Percentiles rank a stretch among this genome's conserved stretches.
phyloP scores from a whole-genome alignment of 2,888 invertebrate genomes.

The Heliconius ethilla region DNA sequence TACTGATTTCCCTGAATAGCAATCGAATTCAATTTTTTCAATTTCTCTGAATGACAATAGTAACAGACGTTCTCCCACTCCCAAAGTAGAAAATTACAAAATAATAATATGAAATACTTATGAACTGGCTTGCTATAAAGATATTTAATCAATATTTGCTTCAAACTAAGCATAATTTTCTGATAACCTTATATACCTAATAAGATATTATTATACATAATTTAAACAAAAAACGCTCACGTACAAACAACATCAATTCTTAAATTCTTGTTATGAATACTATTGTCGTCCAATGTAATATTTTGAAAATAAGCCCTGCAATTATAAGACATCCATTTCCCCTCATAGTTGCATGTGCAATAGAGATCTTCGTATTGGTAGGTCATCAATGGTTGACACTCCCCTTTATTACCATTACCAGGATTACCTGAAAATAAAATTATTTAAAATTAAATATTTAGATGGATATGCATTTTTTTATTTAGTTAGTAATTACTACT shows the following conservation, averaged over 20 bases:
- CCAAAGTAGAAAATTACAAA: not conserved
- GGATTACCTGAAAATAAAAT: slow-evolving; percentile 34
- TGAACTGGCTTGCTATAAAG: not conserved
- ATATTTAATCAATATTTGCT: not conserved
- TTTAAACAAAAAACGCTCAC: slow-evolving; percentile 45
- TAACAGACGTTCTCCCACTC: too few relatives aligned
- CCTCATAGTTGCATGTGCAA: slow-evolving; percentile 56
- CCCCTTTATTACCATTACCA: slow-evolving; percentile 22
- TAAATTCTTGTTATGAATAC: slow-evolving; percentile 36
- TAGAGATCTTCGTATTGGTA: slow-evolving; percentile 53
- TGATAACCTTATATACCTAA: too few relatives aligned
- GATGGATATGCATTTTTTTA: too few relatives aligned
- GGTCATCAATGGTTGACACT: slow-evolving; percentile 42
- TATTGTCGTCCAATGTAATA: slow-evolving; percentile 44
- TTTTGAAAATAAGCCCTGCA: slow-evolving; percentile 53
- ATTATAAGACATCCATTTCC: slow-evolving; percentile 56
- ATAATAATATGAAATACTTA: not conserved
- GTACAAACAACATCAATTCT: slow-evolving; percentile 53
- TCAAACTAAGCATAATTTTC: not conserved
- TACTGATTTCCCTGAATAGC: too few relatives aligned
- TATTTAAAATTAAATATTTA: not conserved
- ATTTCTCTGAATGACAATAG: too few relatives aligned
- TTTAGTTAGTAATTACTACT: not conserved
- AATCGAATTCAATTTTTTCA: too few relatives aligned
- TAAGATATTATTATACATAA: not conserved